Evolutionary conservation across 2,113 vertebrate species (phyloP).

Genomic region (Cichladusa arquata): DNA sequence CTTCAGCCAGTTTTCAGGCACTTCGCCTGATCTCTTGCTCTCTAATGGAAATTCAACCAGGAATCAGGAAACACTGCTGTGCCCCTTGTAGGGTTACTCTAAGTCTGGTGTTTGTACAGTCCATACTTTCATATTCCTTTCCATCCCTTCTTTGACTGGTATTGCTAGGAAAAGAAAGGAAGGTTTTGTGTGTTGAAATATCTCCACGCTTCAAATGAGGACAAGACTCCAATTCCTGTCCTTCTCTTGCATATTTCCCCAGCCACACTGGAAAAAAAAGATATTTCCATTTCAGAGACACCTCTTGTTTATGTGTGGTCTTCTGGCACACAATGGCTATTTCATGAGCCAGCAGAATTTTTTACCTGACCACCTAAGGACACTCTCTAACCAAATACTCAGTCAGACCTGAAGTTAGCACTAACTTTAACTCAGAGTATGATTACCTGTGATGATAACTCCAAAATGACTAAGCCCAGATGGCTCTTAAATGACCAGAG

Average conservation of each 20-base stretch:
- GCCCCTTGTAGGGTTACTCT: not conserved
- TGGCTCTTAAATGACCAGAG: not conserved
- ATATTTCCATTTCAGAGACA: not conserved
- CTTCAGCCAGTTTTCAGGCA: not conserved
- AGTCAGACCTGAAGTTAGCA: not conserved
- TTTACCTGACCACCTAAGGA: not conserved
- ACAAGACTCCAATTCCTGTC: not conserved
- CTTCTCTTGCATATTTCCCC: not conserved
- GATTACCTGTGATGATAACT: not conserved
- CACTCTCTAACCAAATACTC: not conserved
- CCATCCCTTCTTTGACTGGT: not conserved
- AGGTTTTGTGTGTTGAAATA: not conserved
- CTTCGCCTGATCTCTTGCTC: not conserved
- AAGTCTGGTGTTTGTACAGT: not conserved
- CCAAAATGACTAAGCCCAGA: not conserved
- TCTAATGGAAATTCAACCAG: not conserved
- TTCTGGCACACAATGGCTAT: not conserved
- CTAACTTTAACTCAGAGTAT: not conserved
- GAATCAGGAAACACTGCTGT: not conserved
- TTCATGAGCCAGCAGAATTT: not conserved
- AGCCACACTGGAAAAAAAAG: not conserved
- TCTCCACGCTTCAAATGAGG: not conserved
- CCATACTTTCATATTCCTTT: not conserved
- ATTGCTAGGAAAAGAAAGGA: not conserved
- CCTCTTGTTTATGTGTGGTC: rapidly evolving